phyloP scores from a whole-genome alignment of 2,113 vertebrate species.

The Tyrannus savana region DNA sequence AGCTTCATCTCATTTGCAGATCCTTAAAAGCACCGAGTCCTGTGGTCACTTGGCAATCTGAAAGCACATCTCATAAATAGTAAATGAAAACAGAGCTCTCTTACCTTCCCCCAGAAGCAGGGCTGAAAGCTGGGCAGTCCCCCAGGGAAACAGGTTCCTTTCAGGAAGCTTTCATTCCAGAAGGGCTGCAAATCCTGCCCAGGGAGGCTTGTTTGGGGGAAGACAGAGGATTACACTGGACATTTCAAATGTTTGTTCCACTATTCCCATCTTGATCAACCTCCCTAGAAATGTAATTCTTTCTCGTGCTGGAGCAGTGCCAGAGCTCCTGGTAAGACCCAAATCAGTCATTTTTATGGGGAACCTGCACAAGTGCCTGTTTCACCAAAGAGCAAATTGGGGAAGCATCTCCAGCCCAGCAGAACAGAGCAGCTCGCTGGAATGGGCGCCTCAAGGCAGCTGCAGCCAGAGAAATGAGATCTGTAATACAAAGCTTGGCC shows the following conservation, averaged over 20 bases:
- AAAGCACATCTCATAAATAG: conserved; percentile 71
- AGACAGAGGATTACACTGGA: background rate
- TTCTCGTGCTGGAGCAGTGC: background rate
- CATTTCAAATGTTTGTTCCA: background rate
- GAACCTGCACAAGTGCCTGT: conserved; percentile 17
- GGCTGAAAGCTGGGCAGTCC: conserved; percentile 47
- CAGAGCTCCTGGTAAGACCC: conserved; percentile 12
- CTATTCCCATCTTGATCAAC: background rate
- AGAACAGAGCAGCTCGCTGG: background rate
- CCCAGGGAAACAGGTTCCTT: conserved; percentile 46
- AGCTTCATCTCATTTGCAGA: conserved; percentile 54
- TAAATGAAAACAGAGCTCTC: conserved; percentile 62
- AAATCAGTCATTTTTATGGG: conserved; percentile 28
- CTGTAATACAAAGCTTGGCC: background rate
- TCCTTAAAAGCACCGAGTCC: conserved; percentile 68
- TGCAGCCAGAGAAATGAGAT: background rate
- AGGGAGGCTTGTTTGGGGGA: background rate
- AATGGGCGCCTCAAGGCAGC: conserved; percentile 29
- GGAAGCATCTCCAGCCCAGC: background rate
- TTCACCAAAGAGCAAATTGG: conserved; percentile 10
- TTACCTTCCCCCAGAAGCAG: conserved; percentile 48
- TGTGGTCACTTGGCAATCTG: conserved; percentile 52
- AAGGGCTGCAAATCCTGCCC: background rate
- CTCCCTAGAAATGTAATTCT: background rate
- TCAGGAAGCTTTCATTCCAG: conserved; percentile 6